Evolutionary conservation across 1,140 invertebrate species (phyloP).

Genomic region (Sesamia nonagrioides): DNA sequence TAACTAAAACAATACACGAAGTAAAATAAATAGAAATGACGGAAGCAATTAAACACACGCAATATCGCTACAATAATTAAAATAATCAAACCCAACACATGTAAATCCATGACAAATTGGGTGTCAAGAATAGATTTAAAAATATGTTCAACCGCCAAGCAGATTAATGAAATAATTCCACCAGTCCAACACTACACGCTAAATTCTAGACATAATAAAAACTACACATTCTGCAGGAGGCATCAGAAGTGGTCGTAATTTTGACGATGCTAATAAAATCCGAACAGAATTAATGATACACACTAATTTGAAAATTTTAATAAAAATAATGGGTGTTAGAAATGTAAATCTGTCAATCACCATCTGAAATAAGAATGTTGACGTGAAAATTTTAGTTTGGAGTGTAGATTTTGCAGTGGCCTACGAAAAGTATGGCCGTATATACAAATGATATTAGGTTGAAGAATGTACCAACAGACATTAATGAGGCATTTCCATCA

Average conservation of each 20-base stretch:
- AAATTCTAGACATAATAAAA: conserved; percentile 45
- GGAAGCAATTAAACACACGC: conserved; percentile 33
- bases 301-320: conserved; percentile 39
- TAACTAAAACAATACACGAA: conserved; percentile 31
- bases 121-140: conserved; percentile 42
- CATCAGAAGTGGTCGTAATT: conserved; percentile 23
- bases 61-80: conserved; percentile 36
- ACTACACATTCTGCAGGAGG: conserved; percentile 31
- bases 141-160: conserved; percentile 43
- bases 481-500: conserved; percentile 73
- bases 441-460: conserved; percentile 25
- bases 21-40: conserved; percentile 34
- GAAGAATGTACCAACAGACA: conserved; percentile 56
- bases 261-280: conserved; percentile 47
- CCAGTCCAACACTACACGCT: conserved; percentile 16
- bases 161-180: conserved; percentile 44
- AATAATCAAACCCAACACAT: conserved; percentile 10
- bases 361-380: conserved; percentile 5
- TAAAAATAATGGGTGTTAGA: conserved; percentile 26
- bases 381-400: conserved; percentile 11
- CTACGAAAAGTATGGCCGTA: conserved; percentile 18
- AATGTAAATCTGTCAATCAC: conserved; percentile 29
- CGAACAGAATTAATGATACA: conserved; percentile 33
- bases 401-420: conserved; percentile 25
- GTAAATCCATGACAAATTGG: conserved; percentile 41